phyloP scores from a whole-genome alignment of 2,797 vertebrate genomes.

The Amblyopsis hoosieri region DNA sequence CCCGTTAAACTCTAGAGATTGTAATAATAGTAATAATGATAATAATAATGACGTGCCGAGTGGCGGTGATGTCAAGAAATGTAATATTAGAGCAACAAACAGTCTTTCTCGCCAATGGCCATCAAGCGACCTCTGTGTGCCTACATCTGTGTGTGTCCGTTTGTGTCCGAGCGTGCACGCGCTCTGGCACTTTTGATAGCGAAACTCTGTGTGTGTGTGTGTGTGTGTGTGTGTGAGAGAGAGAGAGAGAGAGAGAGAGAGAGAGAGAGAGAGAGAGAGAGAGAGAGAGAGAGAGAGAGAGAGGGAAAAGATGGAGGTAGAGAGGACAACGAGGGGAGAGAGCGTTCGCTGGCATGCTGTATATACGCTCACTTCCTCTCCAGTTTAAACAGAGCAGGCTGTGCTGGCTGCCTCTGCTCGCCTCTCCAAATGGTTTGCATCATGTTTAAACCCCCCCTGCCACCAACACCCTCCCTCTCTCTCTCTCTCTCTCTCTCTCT shows the following conservation, averaged over 20 bases:
- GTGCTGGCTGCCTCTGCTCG: conserved; percentile 95
- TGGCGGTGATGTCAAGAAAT: conserved; percentile 83
- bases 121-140: conserved; percentile 69
- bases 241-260: neutral
- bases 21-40: conserved; percentile 84
- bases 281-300: conserved; percentile 46
- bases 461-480: conserved; percentile 65
- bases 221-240: conserved; percentile 15
- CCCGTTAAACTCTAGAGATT: conserved; percentile 69
- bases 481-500: conserved; percentile 54
- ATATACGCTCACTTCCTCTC: conserved; percentile 99
- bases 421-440: conserved; percentile 99
- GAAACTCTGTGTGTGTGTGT: conserved; percentile 20
- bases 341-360: conserved; percentile 93
- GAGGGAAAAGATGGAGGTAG: conserved; percentile 47
- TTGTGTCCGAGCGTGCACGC: conserved; percentile 7
- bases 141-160: conserved; percentile 24
- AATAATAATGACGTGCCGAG: conserved; percentile 75
- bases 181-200: too few relatives aligned
- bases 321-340: conserved; percentile 66
- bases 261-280: neutral
- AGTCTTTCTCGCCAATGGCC: conserved; percentile 75
- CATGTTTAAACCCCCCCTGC: conserved; percentile 93
- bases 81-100: conserved; percentile 88
- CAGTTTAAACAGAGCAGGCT: conserved; percentile 99